A percentile compares a stretch with the other conserved stretches of the same genome.
These are phyloP conservation scores for Fistularia commersonii DNA, from an alignment of 2,797 vertebrate species.

Conservation along the genomic window DNA sequence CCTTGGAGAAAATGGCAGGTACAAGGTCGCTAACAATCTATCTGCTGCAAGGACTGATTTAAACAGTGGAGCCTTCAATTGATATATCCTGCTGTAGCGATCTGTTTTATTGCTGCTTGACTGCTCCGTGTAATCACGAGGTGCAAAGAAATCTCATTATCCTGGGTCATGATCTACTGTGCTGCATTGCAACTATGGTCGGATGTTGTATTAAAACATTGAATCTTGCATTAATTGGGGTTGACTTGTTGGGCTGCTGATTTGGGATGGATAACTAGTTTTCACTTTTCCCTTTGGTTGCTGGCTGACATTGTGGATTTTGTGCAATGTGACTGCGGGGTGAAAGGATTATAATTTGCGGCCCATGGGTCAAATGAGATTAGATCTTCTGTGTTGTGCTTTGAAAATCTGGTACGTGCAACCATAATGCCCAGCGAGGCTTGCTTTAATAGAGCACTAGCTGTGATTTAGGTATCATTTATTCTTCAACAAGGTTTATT, in stretches of 20 bases:
- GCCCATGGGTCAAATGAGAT: conserved; percentile 12
- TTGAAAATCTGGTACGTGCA: conserved; percentile 6
- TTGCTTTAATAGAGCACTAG: not conserved
- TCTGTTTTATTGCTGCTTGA: conserved; percentile 61
- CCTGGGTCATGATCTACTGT: conserved; percentile 58
- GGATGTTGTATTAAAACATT: conserved; percentile 61
- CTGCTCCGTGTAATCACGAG: conserved; percentile 68
- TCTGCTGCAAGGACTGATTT: conserved; percentile 31
- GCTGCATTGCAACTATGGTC: conserved; percentile 58
- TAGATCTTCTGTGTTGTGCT: conserved; percentile 2
- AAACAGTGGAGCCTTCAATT: conserved; percentile 38
- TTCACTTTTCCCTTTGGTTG: conserved; percentile 27
- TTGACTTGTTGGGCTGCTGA: conserved; percentile 30
- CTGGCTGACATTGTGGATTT: conserved; percentile 23
- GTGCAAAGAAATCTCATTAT: conserved; percentile 74
- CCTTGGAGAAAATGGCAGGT: conserved; percentile 18
- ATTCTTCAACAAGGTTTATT: conserved; percentile 37
- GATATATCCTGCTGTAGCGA: conserved; percentile 48
- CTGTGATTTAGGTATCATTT: conserved; percentile 1
- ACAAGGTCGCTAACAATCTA: conserved; percentile 50
- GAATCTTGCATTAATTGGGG: conserved; percentile 66
- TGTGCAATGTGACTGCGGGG: conserved; percentile 5
- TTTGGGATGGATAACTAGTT: not conserved
- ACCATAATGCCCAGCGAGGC: not conserved
- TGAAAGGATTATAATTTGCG: conserved; percentile 19